phyloP scores from a whole-genome alignment of 2,113 vertebrate genomes.

The Orientallactaga bullata region DNA sequence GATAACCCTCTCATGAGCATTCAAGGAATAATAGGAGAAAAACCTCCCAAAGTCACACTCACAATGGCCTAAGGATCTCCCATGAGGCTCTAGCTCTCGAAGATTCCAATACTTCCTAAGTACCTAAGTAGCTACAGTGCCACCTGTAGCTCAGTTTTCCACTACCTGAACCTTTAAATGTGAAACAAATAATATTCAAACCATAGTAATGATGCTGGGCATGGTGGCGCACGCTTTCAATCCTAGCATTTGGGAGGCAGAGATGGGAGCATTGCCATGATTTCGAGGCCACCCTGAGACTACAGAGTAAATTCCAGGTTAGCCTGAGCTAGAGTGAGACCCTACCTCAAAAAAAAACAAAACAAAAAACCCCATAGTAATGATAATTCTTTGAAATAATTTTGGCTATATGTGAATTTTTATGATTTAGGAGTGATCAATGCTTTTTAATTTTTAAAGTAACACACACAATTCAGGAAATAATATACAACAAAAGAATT shows the following conservation, averaged over 20 bases:
- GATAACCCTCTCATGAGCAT: not conserved
- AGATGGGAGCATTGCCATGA: too few relatives aligned
- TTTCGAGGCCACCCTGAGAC: too few relatives aligned
- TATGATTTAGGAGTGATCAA: not conserved
- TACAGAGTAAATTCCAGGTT: too few relatives aligned
- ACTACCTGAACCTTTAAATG: not conserved
- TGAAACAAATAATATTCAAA: not conserved
- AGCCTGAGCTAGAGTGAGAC: too few relatives aligned
- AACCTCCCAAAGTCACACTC: not conserved
- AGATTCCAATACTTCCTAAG: not conserved
- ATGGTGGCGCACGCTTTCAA: too few relatives aligned
- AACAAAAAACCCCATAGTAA: too few relatives aligned
- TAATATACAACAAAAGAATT: not conserved
- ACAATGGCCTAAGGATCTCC: not conserved
- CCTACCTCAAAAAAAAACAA: too few relatives aligned
- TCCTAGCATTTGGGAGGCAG: too few relatives aligned
- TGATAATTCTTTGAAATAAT: constrained; percentile 26
- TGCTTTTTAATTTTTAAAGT: not conserved
- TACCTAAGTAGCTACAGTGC: too few relatives aligned
- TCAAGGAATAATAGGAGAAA: too few relatives aligned
- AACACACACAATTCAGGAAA: not conserved
- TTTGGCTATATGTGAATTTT: constrained; percentile 18
- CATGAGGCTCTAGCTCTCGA: not conserved
- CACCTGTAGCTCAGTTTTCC: not conserved
- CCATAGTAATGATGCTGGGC: not conserved